A percentile compares a stretch with the other conserved stretches of the same genome.
These are phyloP conservation scores for Eristalis intricaria DNA, from an alignment of 2,888 invertebrate species.

Conservation along the genomic window DNA sequence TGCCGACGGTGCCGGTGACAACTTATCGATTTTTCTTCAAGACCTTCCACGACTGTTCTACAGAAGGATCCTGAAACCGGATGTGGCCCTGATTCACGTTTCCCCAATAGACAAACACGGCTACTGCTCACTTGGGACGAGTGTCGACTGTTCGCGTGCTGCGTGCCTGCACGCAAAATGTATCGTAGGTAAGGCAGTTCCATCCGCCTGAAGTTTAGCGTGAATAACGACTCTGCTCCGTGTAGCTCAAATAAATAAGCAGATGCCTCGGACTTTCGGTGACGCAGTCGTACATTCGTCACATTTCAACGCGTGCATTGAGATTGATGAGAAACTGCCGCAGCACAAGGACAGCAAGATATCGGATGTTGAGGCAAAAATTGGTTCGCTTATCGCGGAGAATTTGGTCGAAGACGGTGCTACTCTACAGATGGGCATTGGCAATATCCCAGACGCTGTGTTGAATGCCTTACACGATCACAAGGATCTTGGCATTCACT, in stretches of 20 bases:
- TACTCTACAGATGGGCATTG: constrained; percentile 95
- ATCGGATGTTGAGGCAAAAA: constrained; percentile 86
- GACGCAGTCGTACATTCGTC: constrained; percentile 94
- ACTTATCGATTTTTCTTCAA: constrained; percentile 94
- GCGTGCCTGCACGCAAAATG: constrained; percentile 92
- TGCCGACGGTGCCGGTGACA: constrained; percentile 93
- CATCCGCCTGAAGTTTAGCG: not conserved
- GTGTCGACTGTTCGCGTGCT: constrained; percentile 94
- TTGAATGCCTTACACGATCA: constrained; percentile 89
- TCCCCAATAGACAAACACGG: constrained; percentile 96
- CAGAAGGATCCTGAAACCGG: constrained; percentile 90
- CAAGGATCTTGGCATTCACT: constrained; percentile 97
- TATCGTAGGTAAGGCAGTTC: constrained; percentile 87
- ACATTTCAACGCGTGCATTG: constrained; percentile 94
- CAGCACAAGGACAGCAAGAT: constrained; percentile 86
- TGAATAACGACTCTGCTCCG: not conserved
- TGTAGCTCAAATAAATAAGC: constrained; percentile 90
- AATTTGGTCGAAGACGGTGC: constrained; percentile 96
- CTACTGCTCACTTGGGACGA: constrained; percentile 95
- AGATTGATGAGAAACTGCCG: constrained; percentile 86
- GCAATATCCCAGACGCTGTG: constrained; percentile 97
- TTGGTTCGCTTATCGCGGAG: constrained; percentile 94
- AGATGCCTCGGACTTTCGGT: constrained; percentile 97
- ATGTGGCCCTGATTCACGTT: constrained; percentile 90
- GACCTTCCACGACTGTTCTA: constrained; percentile 96